These are phyloP conservation scores for Prorops nasuta DNA, from an alignment of 1,140 invertebrate species.

Conservation along the genomic window DNA sequence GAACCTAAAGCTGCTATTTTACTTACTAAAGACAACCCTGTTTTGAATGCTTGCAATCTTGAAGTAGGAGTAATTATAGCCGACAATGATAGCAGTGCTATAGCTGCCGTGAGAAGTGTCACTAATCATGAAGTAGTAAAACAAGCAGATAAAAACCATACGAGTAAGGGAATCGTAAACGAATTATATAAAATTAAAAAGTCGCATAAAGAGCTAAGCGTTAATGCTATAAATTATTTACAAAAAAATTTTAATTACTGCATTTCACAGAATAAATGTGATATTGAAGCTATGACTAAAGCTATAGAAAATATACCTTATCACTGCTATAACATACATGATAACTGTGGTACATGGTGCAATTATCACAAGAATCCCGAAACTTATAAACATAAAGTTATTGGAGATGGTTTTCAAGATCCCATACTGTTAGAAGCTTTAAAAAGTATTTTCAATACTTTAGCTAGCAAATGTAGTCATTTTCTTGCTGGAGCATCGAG, in stretches of 20 bases:
- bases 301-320: conserved; percentile 21
- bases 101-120: conserved; percentile 13
- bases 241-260: conserved; percentile 21
- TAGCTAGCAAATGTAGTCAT: conserved; percentile 10
- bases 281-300: conserved; percentile 11
- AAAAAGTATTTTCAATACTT: conserved; percentile 9
- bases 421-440: conserved; percentile 8
- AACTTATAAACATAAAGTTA: conserved; percentile 11
- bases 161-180: conserved; percentile 17
- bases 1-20: no score
- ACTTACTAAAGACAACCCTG: no score
- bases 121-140: conserved; percentile 16
- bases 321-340: conserved; percentile 17
- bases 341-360: conserved; percentile 22
- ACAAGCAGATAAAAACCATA: no score
- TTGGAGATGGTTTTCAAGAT: conserved; percentile 16
- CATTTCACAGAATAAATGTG: conserved; percentile 21
- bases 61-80: conserved; percentile 14
- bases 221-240: conserved; percentile 19
- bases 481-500: conserved; percentile 14
- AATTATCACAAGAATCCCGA: conserved; percentile 9
- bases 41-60: conserved; percentile 11
- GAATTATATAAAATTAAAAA: conserved; percentile 17
- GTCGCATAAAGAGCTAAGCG: conserved; percentile 15
- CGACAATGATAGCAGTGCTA: conserved; percentile 24